Base-by-base conservation (phyloP, 2,797 vertebrate genomes). In the Chelidonichthys spinosus region DNA sequence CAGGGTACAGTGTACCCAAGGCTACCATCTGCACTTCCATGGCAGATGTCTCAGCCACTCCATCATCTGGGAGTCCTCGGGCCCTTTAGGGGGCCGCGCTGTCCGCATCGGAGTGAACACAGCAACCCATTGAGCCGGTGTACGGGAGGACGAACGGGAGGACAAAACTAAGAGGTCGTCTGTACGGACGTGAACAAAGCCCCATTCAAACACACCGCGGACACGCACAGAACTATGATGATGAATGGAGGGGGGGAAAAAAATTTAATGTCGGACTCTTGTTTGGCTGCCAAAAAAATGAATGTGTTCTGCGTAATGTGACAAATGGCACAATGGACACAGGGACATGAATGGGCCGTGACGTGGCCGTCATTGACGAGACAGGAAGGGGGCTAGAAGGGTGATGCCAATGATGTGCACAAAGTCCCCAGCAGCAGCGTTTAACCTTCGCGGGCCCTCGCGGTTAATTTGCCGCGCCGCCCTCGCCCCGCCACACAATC, bases 121-220 rank as follows among this genome's bases (percentile, higher is more conserved):
- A 82, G 78, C 37, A 59, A 56, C 67, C 87, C 81, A 88, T 82
- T 90, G 87, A 92, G 78, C 74, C 53, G 5, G 61, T 4, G 62
- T 50, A 49, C 75, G 7, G 25, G 74, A 78, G 75, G 87, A 89
- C 87, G 87, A 90, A 87, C 55, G 58, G 25, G 74, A 85, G 85
- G 90, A 91, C 78, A 74, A 83, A 85, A 87, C 87, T 74, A 76
- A 86, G 89, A 90, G 90, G 92, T 92, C 87, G 79, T 84, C 85
- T 89, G 85, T 72, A 61, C 39, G 53, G 69, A 82, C 18, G 63
- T 4, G 50, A 85, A 94, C 91, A 95, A 93, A 92, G 91, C 83
- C 46, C 86, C 85, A 90, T 92, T 94, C 89, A 88, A 64, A 17
- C 54, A 14, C 43, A 44, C 55, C 15, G 65, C 36, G 69, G 63